These are phyloP conservation scores for Diprion similis DNA, from an alignment of 1,140 invertebrate species.

Conservation along the genomic window DNA sequence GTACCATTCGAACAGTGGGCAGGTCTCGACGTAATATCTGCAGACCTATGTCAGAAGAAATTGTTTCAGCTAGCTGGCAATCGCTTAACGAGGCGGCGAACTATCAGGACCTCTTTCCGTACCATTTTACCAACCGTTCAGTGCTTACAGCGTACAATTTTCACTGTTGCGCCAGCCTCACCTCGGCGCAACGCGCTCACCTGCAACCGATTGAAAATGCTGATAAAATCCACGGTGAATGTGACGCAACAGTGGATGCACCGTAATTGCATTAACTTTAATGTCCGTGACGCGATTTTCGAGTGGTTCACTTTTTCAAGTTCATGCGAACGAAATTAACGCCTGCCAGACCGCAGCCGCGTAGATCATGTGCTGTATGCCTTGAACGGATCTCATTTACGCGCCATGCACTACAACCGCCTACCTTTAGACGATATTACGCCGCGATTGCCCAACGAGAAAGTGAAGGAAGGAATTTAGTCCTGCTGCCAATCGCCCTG, in stretches of 20 bases:
- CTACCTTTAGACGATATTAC: background rate
- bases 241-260: background rate
- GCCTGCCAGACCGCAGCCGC: background rate
- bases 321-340: background rate
- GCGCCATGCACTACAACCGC: background rate
- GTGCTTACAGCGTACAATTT: background rate
- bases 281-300: background rate
- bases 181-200: background rate
- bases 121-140: background rate
- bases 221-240: background rate
- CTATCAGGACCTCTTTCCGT: background rate
- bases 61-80: background rate
- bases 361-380: background rate
- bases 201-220: background rate
- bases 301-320: background rate
- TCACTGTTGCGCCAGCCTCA: too few relatives aligned
- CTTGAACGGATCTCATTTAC: background rate
- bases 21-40: background rate
- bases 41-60: background rate
- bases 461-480: constrained; percentile 42
- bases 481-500: constrained; percentile 42
- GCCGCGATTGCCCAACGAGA: constrained; percentile 31
- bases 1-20: background rate
- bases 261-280: background rate
- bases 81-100: background rate